Base-by-base conservation (phyloP, 1,140 invertebrate species). In the Microvelia longipes region DNA sequence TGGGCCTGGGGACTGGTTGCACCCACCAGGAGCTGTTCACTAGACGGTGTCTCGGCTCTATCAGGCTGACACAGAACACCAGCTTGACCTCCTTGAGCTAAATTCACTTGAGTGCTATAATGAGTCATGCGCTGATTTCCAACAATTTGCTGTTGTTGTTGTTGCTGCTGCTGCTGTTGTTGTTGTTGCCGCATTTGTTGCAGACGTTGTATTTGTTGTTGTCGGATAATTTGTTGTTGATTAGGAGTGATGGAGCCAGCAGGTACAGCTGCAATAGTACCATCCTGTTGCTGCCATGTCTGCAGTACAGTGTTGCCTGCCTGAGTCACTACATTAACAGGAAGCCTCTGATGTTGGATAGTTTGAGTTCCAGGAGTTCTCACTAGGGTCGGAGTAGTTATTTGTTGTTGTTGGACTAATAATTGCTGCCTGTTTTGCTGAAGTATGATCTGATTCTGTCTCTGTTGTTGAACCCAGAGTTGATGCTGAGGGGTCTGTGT, bases 401-500 rank as follows among this genome's bases (percentile, higher is more conserved):
- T 81, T 69, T 84, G 83, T 71, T 68, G 29, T 24, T 71, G 69
- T 30, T 72, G 73, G 27, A 73, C 73, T 19, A 74, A 50, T 66
- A 73, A 69, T 62, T 71, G 77, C n/a, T 76, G 76, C 15, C 78
- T 73, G 50, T 78, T 77, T 29, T 76, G 73, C 35, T 74, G 74
- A 11, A 73, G 70, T 25, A 73, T 70, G 60, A 75, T 73, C 68
- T 76, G 74, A 60, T 77, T 77, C 28, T 87, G 86, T 50, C 87
- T 75, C 84, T 76, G 76, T 29, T 87, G 86, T 35, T 88, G 75
- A 85, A 86, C 88, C 75, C 87, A 84, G 71, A 86, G 81, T 77
- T 86, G 87, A 75, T 85, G 86, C 72, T 86, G 85, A 13, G 83
- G 83, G 19, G 81, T 86, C 2, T 87, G 79, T 2, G 84, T 86